Evolutionary conservation across 2,888 invertebrate genomes (phyloP), one percentile per base, ranked within the genome.

Genomic region (Limulus polyphemus): DNA sequence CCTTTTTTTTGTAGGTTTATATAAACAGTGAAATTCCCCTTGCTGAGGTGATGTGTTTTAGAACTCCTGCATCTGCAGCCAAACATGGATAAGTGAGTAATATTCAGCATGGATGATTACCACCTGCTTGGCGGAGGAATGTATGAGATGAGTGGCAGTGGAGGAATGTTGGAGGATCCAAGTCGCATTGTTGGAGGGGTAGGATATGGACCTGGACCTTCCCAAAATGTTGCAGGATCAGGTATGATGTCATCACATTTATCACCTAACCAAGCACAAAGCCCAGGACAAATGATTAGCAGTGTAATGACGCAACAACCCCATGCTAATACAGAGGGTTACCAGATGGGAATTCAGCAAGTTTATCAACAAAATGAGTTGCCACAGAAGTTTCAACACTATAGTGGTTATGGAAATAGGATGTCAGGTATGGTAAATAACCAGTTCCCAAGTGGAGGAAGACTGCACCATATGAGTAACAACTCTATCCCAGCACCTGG

Each of bases 51-150:
- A 32, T 32, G 32, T 32, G 32, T 32, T 3, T 7, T 7, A 32
- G 7, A 32, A 32, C 4, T 32, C 32, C 32, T 32, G 32, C 32
- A 32, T 32, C 32, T 32, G 32, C 32, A 32, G 32, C 32, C 32
- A 32, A 4, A 32, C 32, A 32, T 32, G 32, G 32, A 32, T 32
- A 32, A 32, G 32, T 32, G 32, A 32, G 32, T 32, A 4, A 55
- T 32, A 32, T 32, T 32, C 32, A 4, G 32, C 32, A 69, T 69
- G 69, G 68, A 67, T 61, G 67, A 69, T 59, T 69, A 69, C 62
- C 69, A 69, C 61, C 61, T 69, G 59, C 63, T 69, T 60, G 68
- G 68, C 60, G 69, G 66, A 65, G 65, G 69, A 60, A 58, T 62
- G 62, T 66, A 62, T 63, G 64, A 64, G 58, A 62, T 64, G 60